Conservation (phyloP, 2,888 invertebrate species). For the Agrochola macilenta region DNA sequence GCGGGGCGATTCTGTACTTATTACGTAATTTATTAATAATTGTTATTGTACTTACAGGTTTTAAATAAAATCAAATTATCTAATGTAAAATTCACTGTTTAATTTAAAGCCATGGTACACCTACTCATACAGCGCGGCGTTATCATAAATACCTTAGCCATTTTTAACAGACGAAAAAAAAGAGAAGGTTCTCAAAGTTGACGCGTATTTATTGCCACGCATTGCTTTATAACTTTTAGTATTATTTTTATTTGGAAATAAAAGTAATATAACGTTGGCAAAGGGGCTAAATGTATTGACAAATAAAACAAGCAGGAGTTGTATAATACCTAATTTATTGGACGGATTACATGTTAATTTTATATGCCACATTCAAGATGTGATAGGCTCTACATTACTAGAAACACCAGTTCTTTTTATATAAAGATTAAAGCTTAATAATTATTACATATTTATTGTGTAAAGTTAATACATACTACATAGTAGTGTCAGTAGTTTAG, state of each 20-base stretch:
- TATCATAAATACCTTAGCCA: too few relatives aligned
- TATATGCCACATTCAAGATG: constrained; percentile 29
- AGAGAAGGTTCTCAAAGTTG: too few relatives aligned
- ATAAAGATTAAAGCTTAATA: constrained; percentile 38
- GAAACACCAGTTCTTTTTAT: constrained; percentile 35
- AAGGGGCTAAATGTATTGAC: too few relatives aligned
- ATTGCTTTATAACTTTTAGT: too few relatives aligned
- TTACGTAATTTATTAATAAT: constrained; percentile 4
- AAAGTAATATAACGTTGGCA: too few relatives aligned
- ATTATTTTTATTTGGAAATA: too few relatives aligned
- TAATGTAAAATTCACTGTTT: not conserved
- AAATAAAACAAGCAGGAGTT: constrained; percentile 25
- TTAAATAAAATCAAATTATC: not conserved
- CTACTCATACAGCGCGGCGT: too few relatives aligned
- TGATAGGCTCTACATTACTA: constrained; percentile 41
- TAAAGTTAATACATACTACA: constrained; percentile 30
- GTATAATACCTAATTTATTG: constrained; percentile 45
- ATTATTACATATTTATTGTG: constrained; percentile 12
- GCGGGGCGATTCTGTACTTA: not conserved
- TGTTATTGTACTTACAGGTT: not conserved
- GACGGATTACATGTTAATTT: constrained; percentile 48
- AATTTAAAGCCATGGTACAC: not conserved
- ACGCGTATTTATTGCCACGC: too few relatives aligned
- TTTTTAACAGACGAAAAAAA: too few relatives aligned
- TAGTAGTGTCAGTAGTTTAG: constrained; percentile 13